Base-by-base conservation (phyloP, 2,113 vertebrate genomes). In the Nesoenas mayeri region DNA sequence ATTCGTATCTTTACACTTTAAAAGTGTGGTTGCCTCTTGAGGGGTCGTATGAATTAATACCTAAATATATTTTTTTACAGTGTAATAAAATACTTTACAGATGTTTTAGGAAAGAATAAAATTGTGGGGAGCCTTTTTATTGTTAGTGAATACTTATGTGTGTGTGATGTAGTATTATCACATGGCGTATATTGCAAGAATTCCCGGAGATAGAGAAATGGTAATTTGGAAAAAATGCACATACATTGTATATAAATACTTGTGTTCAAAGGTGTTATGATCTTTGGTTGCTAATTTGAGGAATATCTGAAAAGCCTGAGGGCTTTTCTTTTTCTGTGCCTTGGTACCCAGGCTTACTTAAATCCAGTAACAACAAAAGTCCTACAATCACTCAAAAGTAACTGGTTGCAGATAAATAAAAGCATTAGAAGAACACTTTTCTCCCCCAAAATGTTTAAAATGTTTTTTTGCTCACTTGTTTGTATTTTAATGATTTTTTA, bases 391-490 rank as follows among this genome's bases (percentile, higher is more conserved):
- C 44, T 70, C 73, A 31, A 79, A 69, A 65, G 10, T 47, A 47
- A 31, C 21, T 47, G 3, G 1, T 60, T 84, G 71, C 65, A 88
- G 61, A 26, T 22, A 67, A 73, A 40, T 42, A 28, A 42, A 64
- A 82, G 57, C 4, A 50, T 38, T 16, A 29, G 26, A 51, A 64
- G 3, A 61, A 34, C 50, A 15, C 17, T 67, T 85, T 79, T 34
- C 14, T 62, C 6, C 34, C 13, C 11, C 7, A 48, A 25, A 53
- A 53, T 32, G 3, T 71, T 67, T 40, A 11, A 26, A 40, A 5
- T 42, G 0, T 1, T 1, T 29, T 80, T 70, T 48, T 93, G 8
- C 10, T 60, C 62, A 1, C 8, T 47, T 65, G 5, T 6, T 38
- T 77, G 7, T 15, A 56, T 74, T 74, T 67, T 51, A 58, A 62